Evolutionary conservation across 1,140 invertebrate genomes (phyloP), one percentile per base, ranked within the genome.

Genomic region (Colletes latitarsis): DNA sequence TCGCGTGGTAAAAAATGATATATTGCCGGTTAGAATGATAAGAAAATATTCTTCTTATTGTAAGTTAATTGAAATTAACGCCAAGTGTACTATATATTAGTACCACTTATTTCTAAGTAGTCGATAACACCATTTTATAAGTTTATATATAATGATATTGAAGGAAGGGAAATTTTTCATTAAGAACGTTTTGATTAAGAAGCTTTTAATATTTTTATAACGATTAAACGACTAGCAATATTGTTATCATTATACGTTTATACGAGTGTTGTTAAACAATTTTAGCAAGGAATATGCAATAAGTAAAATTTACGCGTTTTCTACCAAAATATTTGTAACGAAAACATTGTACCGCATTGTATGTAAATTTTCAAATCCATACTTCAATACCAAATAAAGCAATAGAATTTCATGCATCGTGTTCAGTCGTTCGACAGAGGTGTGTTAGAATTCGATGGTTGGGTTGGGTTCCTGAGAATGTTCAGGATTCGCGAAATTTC

Each of bases 181-280:
- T 74, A 41, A 55, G 49, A 63, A 60, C 58, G 30, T 68, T 43
- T 49, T 67, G 5, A 49, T 2, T 63, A 64, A 77, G 55, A 6
- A 52, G 73, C 17, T 60, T 68, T 68, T 53, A 49, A 81, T 85
- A 85, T 85, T 74, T 77, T 77, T 78, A 55, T 64, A 77, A 81
- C 6, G n/a, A 82, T 58, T 71, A 43, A 62, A 41, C 12, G 30
- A 77, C 1, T 57, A 82, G 80, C 66, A 66, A 82, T 82, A 82
- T 49, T 78, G 68, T 72, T 78, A 66, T 73, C 12, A 68, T 46
- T 58, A 46, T 72, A n/a, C n/a, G 63, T 76, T 57, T 67, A 46
- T 67, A 74, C 72, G 39, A 63, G 21, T 77, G 19, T 39, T 63
- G 43, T 62, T 60, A 49, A 73, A 73, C 6, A n/a, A 41, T 21